Conservation (phyloP, 2,888 invertebrate genomes). For the Orthonevra nobilis region DNA sequence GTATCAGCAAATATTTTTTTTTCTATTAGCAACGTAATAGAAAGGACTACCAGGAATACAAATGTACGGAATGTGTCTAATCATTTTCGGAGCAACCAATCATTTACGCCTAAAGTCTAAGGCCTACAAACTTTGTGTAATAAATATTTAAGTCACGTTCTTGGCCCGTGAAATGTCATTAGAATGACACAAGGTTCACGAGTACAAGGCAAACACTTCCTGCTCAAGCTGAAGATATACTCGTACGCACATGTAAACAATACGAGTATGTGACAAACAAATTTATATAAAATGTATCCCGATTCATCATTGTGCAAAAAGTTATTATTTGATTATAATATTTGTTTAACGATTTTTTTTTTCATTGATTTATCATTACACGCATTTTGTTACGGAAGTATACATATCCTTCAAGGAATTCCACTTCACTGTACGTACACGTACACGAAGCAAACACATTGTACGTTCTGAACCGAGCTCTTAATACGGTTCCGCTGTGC, state of each 20-base stretch:
- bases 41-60: no score
- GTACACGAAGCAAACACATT: conserved; percentile 39
- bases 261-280: not conserved
- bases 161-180: conserved; percentile 32
- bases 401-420: conserved; percentile 3
- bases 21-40: no score
- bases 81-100: conserved; percentile 19
- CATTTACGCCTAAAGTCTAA: conserved; percentile 32
- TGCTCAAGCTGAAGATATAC: not conserved
- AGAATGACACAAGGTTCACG: conserved; percentile 28
- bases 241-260: not conserved
- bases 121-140: no score
- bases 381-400: conserved; percentile 12
- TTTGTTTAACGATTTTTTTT: conserved; percentile 27
- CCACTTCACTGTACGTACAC: conserved; percentile 7
- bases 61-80: conserved; percentile 26
- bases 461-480: conserved; percentile 60
- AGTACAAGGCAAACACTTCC: conserved; percentile 5
- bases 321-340: conserved; percentile 38
- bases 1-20: no score
- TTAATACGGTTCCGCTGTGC: conserved; percentile 30
- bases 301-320: conserved; percentile 30
- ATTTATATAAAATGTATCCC: conserved; percentile 9
- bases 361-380: conserved; percentile 46
- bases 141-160: conserved; percentile 45